These are phyloP conservation scores for Macrochelys suwanniensis DNA, from an alignment of 2,797 vertebrate species.

Conservation along the genomic window DNA sequence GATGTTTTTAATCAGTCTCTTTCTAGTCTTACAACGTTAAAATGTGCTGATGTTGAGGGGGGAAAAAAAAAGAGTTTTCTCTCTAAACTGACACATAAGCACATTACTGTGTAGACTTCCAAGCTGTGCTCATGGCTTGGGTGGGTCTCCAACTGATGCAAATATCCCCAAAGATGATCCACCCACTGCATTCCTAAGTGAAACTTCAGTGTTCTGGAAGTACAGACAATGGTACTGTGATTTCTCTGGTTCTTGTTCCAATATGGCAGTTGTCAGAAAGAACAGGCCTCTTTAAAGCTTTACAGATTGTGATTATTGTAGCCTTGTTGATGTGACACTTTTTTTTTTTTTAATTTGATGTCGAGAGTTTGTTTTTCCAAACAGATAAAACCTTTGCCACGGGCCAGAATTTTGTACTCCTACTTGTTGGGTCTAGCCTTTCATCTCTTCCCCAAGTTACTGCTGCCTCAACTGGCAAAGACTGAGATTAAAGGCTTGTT, in stretches of 20 bases:
- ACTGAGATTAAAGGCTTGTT: neutral
- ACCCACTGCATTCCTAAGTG: neutral
- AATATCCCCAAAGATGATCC: constrained; percentile 20
- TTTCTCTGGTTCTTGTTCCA: neutral
- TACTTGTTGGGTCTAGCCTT: neutral
- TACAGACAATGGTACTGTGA: neutral
- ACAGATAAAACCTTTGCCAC: neutral
- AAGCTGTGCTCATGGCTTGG: neutral
- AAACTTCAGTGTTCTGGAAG: neutral
- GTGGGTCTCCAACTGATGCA: neutral
- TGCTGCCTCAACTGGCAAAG: neutral
- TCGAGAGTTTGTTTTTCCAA: neutral
- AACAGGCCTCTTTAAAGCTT: neutral
- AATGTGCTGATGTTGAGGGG: neutral
- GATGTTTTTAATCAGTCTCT: neutral
- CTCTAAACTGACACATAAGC: neutral
- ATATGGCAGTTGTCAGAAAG: neutral
- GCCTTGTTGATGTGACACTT: neutral
- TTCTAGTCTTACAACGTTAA: neutral
- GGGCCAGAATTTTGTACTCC: neutral
- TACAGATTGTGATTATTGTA: neutral
- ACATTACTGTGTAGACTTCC: neutral
- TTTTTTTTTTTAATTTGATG: neutral
- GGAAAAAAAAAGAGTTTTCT: neutral
- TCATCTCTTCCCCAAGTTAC: neutral